Evolutionary conservation across 2,797 vertebrate genomes (phyloP), one percentile per base, ranked within the genome.

Genomic region (Galago senegalensis): DNA sequence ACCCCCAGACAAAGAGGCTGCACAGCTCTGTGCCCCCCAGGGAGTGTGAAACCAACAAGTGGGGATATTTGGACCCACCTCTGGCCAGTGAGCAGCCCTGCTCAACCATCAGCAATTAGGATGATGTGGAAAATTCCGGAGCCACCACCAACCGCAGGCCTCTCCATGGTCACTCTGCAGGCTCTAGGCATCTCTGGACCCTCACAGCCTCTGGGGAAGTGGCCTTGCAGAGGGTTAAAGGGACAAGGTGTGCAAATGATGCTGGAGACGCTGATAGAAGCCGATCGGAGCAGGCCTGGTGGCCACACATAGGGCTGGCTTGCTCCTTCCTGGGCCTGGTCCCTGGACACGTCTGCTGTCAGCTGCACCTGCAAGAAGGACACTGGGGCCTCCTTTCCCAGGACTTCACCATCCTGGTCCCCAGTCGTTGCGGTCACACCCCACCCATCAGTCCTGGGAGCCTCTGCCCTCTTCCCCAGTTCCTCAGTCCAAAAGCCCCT

Each of bases 11-110:
- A 49, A n/a, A 70, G 25, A 10, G 25, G 25, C 69, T n/a, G 56
- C 17, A 40, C 53, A 70, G 16, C 46, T 18, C 37, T 7, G 16
- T 8, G 0, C 16, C 3, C 2, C 13, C 23, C 29, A 3, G 3
- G 49, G 49, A 49, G 49, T 49, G 49, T 49, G 49, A 49, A 49
- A 49, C 49, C 49, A 49, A 49, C 49, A 49, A 49, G 49, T 49
- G 13, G 49, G 49, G 49, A 53, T 14, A 14, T 16, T 53, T 53
- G 49, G 49, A 53, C 49, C 49, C 49, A 53, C 49, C 49, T 53
- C 49, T 53, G 49, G 49, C 49, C 49, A 53, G 14, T 11, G 14
- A 53, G 49, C 49, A 4, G 14, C 49, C 49, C 49, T 53, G 49
- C 49, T 53, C 49, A 53, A 14, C 49, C 3, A 14, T 53, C 49